Evolutionary conservation across 1,140 invertebrate species (phyloP), one percentile per base, ranked within the genome.

Genomic region (Nephotettix cincticeps): DNA sequence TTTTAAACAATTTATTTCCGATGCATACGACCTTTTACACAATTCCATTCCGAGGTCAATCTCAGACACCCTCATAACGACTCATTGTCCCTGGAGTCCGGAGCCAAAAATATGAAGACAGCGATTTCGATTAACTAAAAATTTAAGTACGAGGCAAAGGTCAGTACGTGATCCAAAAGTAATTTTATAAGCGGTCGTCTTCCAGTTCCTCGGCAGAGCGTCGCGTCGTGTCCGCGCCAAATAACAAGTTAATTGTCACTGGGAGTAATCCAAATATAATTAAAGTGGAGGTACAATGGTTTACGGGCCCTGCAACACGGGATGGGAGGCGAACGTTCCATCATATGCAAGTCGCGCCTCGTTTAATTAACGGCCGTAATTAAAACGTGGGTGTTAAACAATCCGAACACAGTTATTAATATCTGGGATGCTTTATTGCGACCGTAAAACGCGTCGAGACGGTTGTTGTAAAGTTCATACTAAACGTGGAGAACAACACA

Each of bases 191-290:
- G 14, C 32, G 32, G 14, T 36, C 14, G 32, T 36, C 4, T 36
- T 36, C 32, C 32, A 36, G 32, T 6, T 36, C 32, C 14, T 36
- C 21, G 56, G 23, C 21, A 27, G 56, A 6, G 56, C 23, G 56
- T 14, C n/a, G 27, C 4, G 56, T 61, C 56, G 56, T 61, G 56
- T 25, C 56, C 9, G 27, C 56, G 56, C 56, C 56, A 61, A 61
- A 61, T 23, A 61, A 25, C 56, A 61, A 61, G 25, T 61, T 61
- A 61, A 61, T 61, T 61, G 56, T 61, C 56, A 61, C 56, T 61
- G 23, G 23, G 13, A 25, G 56, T 61, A 61, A 61, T 61, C 25
- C 56, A 61, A 61, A 61, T 61, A 61, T 61, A 61, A 61, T 61
- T 61, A 61, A 61, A 27, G 23, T n/a, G 4, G 56, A 61, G 14